These are phyloP conservation scores for Drosophila subquinaria DNA, from an alignment of 2,888 invertebrate species.

Conservation along the genomic window DNA sequence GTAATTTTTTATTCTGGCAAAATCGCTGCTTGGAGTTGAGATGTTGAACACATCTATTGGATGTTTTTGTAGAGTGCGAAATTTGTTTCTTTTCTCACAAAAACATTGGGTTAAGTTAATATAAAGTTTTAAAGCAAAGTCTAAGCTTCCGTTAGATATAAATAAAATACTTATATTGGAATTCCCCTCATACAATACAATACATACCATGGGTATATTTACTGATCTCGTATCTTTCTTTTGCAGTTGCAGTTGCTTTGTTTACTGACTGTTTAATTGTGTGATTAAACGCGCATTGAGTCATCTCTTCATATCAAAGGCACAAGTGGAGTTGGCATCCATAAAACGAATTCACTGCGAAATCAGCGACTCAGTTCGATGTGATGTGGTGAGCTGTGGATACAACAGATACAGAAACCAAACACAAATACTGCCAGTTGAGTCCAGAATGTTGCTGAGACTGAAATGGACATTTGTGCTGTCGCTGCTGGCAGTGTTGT, in stretches of 20 bases:
- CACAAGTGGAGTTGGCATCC: background rate
- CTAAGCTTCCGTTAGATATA: background rate
- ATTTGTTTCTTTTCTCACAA: no score
- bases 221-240: background rate
- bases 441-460: constrained; percentile 30
- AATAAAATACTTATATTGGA: background rate
- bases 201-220: background rate
- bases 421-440: constrained; percentile 13
- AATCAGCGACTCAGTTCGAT: constrained; percentile 24
- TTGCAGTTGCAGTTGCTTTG: background rate
- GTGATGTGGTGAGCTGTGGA: constrained; percentile 45
- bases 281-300: constrained; percentile 19
- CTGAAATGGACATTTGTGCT: constrained; percentile 39
- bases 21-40: no score
- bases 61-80: no score
- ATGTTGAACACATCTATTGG: no score
- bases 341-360: constrained; percentile 7
- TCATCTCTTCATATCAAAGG: background rate
- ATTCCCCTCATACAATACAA: background rate
- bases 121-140: background rate
- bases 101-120: background rate
- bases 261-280: constrained; percentile 9
- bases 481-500: constrained; percentile 18
- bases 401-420: constrained; percentile 3
- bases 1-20: no score